Percentiles rank a stretch among this genome's conserved stretches.
phyloP scores from a whole-genome alignment of 2,888 invertebrate genomes.

The Petrophora chlorosata region DNA sequence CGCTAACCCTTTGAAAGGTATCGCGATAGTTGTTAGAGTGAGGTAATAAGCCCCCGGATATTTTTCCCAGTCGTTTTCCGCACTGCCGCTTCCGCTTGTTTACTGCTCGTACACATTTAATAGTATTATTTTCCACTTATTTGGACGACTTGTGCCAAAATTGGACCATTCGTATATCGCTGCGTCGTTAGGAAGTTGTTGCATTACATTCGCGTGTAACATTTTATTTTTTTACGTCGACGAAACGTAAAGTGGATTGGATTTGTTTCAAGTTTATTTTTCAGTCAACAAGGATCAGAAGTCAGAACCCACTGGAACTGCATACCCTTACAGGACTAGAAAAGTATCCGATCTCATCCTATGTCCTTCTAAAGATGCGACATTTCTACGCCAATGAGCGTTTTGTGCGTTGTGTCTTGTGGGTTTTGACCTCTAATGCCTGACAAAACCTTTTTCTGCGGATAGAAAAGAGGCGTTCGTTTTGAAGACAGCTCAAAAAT shows the following conservation, averaged over 20 bases:
- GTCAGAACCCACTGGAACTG: not conserved
- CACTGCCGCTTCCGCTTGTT: slow-evolving; percentile 3
- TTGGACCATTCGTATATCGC: slow-evolving; percentile 67
- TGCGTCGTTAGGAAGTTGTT: slow-evolving; percentile 50
- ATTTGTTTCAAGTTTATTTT: slow-evolving; percentile 19
- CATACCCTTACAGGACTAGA: too few relatives aligned
- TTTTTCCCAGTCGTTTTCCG: not conserved
- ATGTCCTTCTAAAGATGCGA: too few relatives aligned
- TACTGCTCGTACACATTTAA: slow-evolving; percentile 31
- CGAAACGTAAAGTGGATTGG: slow-evolving; percentile 55
- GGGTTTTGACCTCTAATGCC: not conserved
- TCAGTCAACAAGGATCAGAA: not conserved
- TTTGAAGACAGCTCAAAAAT: too few relatives aligned
- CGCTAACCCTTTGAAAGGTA: too few relatives aligned
- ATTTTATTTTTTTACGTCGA: slow-evolving; percentile 50
- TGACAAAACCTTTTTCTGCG: too few relatives aligned
- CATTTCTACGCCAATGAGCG: too few relatives aligned
- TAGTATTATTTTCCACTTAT: slow-evolving; percentile 69
- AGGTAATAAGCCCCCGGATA: not conserved
- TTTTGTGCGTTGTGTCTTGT: too few relatives aligned
- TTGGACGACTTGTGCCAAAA: slow-evolving; percentile 74
- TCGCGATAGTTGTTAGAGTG: too few relatives aligned
- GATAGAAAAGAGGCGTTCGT: not conserved
- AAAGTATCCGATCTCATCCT: too few relatives aligned
- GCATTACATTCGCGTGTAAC: slow-evolving; percentile 40